Evolutionary conservation across 2,888 invertebrate species (phyloP).

Genomic region (Leptinotarsa rubiginosa): DNA sequence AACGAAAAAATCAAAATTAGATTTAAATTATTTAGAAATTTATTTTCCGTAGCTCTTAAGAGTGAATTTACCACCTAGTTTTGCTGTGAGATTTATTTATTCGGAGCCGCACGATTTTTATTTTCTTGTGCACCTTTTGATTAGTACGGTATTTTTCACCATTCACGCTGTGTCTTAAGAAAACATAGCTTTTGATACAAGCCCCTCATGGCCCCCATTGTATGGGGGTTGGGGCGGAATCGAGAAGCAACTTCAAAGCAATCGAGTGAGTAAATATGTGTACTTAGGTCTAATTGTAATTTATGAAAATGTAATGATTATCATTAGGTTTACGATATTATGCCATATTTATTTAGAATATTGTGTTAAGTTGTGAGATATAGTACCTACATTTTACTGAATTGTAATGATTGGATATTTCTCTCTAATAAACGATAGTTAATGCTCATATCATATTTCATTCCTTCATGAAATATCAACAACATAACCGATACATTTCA

Average conservation of each 20-base stretch:
- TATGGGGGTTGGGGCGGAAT: constrained; percentile 42
- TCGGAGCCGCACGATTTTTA: constrained; percentile 47
- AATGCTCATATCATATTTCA: constrained; percentile 44
- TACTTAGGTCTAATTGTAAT: constrained; percentile 46
- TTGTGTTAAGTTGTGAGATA: constrained; percentile 50
- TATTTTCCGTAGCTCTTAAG: constrained; percentile 37
- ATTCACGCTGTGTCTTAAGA: constrained; percentile 66
- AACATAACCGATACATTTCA: too few species aligned
- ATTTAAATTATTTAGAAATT: constrained; percentile 25
- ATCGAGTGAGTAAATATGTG: constrained; percentile 55
- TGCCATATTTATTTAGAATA: constrained; percentile 59
- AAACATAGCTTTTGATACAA: constrained; percentile 56
- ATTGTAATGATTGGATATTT: constrained; percentile 55
- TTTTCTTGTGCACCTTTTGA: constrained; percentile 58
- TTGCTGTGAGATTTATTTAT: constrained; percentile 52
- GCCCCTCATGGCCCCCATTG: constrained; percentile 32
- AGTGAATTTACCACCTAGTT: constrained; percentile 48
- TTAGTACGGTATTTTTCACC: constrained; percentile 60
- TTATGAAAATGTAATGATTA: constrained; percentile 46
- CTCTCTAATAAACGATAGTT: constrained; percentile 57
- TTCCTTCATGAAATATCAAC: constrained; percentile 1
- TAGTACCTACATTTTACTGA: constrained; percentile 42
- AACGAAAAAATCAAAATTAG: constrained; percentile 35
- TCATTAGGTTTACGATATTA: constrained; percentile 50
- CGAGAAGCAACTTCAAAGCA: constrained; percentile 58